phyloP scores from a whole-genome alignment of 2,113 vertebrate genomes.

The Ellobius talpinus region DNA sequence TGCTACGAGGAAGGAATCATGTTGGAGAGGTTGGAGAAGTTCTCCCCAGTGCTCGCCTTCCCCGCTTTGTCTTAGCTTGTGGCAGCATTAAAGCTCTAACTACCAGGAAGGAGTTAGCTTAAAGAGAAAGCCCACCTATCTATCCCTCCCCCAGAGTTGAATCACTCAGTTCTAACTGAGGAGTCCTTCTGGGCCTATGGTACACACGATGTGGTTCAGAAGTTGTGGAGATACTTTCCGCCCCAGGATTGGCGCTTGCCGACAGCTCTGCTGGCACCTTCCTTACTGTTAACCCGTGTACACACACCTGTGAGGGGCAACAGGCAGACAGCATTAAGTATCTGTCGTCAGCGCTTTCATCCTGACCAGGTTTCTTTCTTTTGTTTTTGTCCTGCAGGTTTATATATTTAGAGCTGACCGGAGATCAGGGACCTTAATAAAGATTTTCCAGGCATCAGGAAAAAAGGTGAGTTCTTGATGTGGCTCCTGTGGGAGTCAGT shows the following conservation, averaged over 20 bases:
- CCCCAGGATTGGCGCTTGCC: rapidly evolving
- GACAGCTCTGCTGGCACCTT: not conserved
- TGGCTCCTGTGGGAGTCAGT: not conserved
- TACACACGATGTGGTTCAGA: rapidly evolving
- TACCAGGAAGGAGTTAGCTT: not conserved
- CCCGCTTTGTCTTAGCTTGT: not conserved
- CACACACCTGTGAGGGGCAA: not conserved
- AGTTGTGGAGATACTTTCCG: not conserved
- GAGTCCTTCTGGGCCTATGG: not conserved
- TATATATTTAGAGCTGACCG: slow-evolving; percentile 97
- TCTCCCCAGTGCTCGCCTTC: not conserved
- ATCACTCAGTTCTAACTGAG: not conserved
- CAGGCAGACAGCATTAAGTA: not conserved
- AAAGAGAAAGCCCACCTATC: not conserved
- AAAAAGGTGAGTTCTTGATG: slow-evolving; percentile 92
- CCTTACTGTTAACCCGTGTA: rapidly evolving
- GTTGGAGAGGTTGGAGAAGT: not conserved
- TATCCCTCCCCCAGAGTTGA: not conserved
- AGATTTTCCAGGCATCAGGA: slow-evolving; percentile 96
- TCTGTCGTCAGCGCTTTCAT: not conserved
- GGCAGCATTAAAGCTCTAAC: not conserved
- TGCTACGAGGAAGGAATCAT: not conserved
- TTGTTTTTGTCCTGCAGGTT: slow-evolving; percentile 88
- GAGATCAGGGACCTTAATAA: slow-evolving; percentile 90
- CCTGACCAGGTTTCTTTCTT: slow-evolving; percentile 47